Base-by-base conservation (phyloP, 2,113 vertebrate species). In the Athene cunicularia region DNA sequence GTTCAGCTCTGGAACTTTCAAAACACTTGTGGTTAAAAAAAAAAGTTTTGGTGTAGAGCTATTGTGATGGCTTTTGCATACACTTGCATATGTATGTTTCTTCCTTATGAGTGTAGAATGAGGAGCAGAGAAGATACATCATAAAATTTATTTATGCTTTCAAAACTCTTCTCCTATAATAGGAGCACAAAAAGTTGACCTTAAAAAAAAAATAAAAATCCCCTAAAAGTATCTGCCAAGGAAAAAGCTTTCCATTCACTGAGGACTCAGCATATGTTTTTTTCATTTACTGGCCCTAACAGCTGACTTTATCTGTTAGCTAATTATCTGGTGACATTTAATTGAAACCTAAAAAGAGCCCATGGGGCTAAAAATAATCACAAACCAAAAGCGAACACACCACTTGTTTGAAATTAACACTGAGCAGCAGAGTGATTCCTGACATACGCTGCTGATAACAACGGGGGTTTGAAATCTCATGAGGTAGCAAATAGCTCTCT, bases 351-450 rank as follows among this genome's bases (percentile, higher is more conserved):
- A 27, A 92, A 96, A 94, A 73, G 58, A 96, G 81, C 82, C 62
- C 56, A 20, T 14, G 45, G 62, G 11, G 24, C 91, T 97, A 97
- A 97, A 97, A 97, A 97, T 97, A 97, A 41, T 85, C 74, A 15
- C 43, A 27, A 32, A 47, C 10, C 85, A 32, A 28, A 32, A 13
- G 70, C 6, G 76, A 91, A 74, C 75, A 20, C 74, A 53, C n/a
- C 94, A 33, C 45, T 90, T 49, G 74, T 67, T 84, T 28, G 93
- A 60, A 50, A 66, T 67, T 14, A 80, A 33, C 67, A 10, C 52
- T 14, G 67, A 91, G 64, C 63, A 19, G 80, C 67, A 45, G 39
- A 7, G 52, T 2, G 39, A n/a, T 24, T 71, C 55, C 70, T 21
- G 8, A 33, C 20, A 3, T 6, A 1, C 32, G 0, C 60, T 53